Evolutionary conservation across 2,113 vertebrate genomes (phyloP), one percentile per base, ranked within the genome.

Genomic region (Plecturocebus donacophilus): DNA sequence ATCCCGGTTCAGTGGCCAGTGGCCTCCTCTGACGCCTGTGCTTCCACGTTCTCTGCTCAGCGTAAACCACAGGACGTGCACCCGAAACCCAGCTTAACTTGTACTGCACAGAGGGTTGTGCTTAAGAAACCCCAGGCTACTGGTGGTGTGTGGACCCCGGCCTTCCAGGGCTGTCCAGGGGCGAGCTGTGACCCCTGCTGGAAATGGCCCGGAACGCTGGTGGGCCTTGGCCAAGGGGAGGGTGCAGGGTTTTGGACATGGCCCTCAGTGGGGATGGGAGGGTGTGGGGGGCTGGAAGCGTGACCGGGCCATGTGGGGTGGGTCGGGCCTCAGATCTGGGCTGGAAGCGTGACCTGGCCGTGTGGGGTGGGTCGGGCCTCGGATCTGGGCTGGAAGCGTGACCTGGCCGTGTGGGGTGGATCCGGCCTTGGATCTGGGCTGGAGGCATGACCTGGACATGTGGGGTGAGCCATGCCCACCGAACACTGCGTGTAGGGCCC

Each of bases 51-150:
- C 14, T 4, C 42, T 25, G 17, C 38, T 83, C n/a, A 23, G 14
- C 16, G 27, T 27, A 12, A 54, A 40, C 42, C 70, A 25, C 40
- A 75, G 6, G 71, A 30, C 0, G 2, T 20, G 8, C 9, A 38
- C 38, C 42, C 19, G n/a, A 19, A 54, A 32, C 42, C 3, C 21
- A 5, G 32, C 0, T 0, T 4, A 2, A 49, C 19, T 40, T 27
- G 40, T 54, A 30, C 2, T 47, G 13, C 13, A 11, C 17, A 23
- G 8, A 21, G 20, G 20, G 83, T 10, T 1, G 6, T 21, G 23
- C 25, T 71, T 54, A 13, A 32, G 14, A 40, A 64, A 68, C 11
- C 45, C 47, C 3, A 71, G 30, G 66, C 32, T 35, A 8, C 66
- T n/a, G 14, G 16, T 19, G 14, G 16, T 68, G 66, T 64, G 32